Evolutionary conservation across 2,888 invertebrate species (phyloP).

Genomic region (Carcina quercana): DNA sequence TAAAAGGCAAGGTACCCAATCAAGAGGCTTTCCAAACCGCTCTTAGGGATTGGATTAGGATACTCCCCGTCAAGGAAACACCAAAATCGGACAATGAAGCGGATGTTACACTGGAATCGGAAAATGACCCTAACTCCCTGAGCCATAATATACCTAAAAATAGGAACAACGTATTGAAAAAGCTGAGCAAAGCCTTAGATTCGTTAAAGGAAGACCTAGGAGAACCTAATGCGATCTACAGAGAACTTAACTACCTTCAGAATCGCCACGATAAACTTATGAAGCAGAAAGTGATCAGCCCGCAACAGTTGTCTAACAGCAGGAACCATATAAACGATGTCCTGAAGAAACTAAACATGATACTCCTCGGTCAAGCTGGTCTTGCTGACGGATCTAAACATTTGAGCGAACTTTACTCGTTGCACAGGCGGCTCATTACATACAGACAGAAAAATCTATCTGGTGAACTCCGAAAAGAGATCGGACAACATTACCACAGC

Average conservation of each 20-base stretch:
- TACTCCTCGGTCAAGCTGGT: conserved; percentile 75
- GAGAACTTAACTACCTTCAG: conserved; percentile 55
- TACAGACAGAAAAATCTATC: conserved; percentile 42
- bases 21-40: conserved; percentile 69
- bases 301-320: conserved; percentile 38
- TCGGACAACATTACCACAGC: conserved; percentile 63
- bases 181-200: conserved; percentile 43
- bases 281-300: conserved; percentile 45
- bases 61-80: conserved; percentile 15
- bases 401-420: conserved; percentile 49
- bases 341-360: conserved; percentile 70
- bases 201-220: conserved; percentile 61
- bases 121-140: conserved; percentile 3
- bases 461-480: conserved; percentile 52
- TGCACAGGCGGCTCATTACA: conserved; percentile 44
- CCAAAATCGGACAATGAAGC: conserved; percentile 21
- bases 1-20: conserved; percentile 61
- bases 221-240: conserved; percentile 59
- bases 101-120: conserved; percentile 13
- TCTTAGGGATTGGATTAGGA: conserved; percentile 51
- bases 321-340: conserved; percentile 54
- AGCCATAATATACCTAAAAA: conserved; percentile 43
- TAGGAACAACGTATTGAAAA: conserved; percentile 37
- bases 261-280: conserved; percentile 52
- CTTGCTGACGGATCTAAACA: conserved; percentile 65